A percentile compares a stretch with the other conserved stretches of the same genome.
These are phyloP conservation scores for Episyrphus balteatus DNA, from an alignment of 1,140 invertebrate species.

Conservation along the genomic window DNA sequence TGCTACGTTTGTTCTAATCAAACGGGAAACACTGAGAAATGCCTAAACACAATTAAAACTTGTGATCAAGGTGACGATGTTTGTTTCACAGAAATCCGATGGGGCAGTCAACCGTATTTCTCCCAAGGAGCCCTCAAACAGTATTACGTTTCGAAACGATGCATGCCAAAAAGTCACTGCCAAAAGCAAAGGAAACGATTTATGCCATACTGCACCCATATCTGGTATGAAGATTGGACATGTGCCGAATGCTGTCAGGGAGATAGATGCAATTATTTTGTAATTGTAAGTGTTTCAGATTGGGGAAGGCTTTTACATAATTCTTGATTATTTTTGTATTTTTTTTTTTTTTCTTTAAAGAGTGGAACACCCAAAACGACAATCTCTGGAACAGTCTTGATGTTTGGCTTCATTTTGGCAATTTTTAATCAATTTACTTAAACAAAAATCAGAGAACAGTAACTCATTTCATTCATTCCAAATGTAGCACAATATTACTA, in stretches of 20 bases:
- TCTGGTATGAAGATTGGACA: slow-evolving; percentile 97
- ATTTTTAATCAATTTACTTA: too few species aligned
- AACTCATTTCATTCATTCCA: too few species aligned
- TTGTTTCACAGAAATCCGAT: slow-evolving; percentile 79
- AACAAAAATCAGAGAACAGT: too few species aligned
- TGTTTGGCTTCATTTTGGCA: too few species aligned
- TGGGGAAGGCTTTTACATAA: too few species aligned
- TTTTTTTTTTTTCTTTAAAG: too few species aligned
- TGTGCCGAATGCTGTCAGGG: slow-evolving; percentile 95
- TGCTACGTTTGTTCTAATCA: slow-evolving; percentile 92
- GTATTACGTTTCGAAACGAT: slow-evolving; percentile 87
- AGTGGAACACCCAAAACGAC: too few species aligned
- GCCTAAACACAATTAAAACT: slow-evolving; percentile 79
- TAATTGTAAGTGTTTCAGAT: slow-evolving; percentile 80
- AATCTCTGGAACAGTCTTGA: too few species aligned
- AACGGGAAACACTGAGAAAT: slow-evolving; percentile 88
- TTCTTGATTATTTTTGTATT: too few species aligned
- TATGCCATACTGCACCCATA: slow-evolving; percentile 76
- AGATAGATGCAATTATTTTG: slow-evolving; percentile 93
- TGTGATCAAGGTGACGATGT: slow-evolving; percentile 78
- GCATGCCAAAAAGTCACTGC: slow-evolving; percentile 73
- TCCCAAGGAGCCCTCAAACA: slow-evolving; percentile 85
- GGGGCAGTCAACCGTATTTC: slow-evolving; percentile 93
- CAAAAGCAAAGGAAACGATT: slow-evolving; percentile 51
- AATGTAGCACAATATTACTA: too few species aligned